Evolutionary conservation across 1,140 invertebrate species (phyloP), one percentile per base, ranked within the genome.

Genomic region (Phymorhynchus buccinoides): DNA sequence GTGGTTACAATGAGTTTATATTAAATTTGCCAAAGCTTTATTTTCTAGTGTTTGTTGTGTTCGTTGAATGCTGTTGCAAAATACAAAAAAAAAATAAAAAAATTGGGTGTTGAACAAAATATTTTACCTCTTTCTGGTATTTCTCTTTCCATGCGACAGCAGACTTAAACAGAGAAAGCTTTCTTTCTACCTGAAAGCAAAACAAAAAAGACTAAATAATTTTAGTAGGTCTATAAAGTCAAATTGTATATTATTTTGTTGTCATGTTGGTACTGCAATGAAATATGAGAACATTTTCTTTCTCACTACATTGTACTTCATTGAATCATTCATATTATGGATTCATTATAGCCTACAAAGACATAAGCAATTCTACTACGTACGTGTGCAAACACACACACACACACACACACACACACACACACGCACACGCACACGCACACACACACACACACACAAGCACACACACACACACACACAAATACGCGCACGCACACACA

Each of bases 141-240:
- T 66, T 82, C 27, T 82, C 48, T 66, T 82, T 48, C 80, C 80
- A 82, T 37, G 27, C 52, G 6, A 52, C 56, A 78, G 87, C 71
- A 66, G 41, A 78, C 71, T 84, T 83, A 41, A 84, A 82, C 42
- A 83, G n/a, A 42, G 48, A 52, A 77, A 78, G 66, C n/a, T 79
- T 75, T 66, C 32, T 73, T 42, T 84, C 79, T n/a, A 27, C 77
- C 77, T 75, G 77, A 81, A 66, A 82, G n/a, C 9, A 14, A 73
- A 37, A 73, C 4, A 52, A 22, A 52, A 27, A 27, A 7, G 1
- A 52, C 22, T 22, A 52, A 9, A 52, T 12, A 52, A n/a, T n/a
- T n/a, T n/a, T n/a, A n/a, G n/a, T n/a, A n/a, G n/a, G n/a, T n/a
- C n/a, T n/a, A n/a, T n/a, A n/a, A n/a, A n/a, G n/a, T n/a, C n/a